These are phyloP conservation scores for Syndactyla subalaris DNA, from an alignment of 2,797 vertebrate genomes.

Conservation along the genomic window DNA sequence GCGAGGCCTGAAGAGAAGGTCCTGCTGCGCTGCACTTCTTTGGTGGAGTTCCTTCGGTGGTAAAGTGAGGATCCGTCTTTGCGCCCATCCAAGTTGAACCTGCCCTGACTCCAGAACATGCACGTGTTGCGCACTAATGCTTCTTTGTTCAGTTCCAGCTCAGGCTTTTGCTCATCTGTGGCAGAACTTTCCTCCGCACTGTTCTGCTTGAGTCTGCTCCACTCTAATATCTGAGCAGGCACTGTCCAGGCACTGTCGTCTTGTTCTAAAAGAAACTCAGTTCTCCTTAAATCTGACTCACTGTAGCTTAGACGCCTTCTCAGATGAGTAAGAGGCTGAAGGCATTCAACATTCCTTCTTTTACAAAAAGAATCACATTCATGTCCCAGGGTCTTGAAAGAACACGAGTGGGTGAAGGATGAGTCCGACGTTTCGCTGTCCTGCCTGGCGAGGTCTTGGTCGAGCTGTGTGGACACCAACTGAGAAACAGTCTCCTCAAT, in stretches of 20 bases:
- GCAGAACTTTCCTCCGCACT: constrained; percentile 41
- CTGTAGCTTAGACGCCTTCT: constrained; percentile 89
- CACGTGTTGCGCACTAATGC: constrained; percentile 64
- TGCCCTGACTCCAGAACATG: constrained; percentile 83
- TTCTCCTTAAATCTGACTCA: constrained; percentile 87
- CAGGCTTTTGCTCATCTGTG: background rate
- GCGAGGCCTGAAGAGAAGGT: constrained; percentile 81
- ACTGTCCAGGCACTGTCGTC: constrained; percentile 77
- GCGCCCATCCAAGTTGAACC: constrained; percentile 50
- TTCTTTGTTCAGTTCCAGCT: constrained; percentile 69
- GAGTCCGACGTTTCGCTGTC: constrained; percentile 76
- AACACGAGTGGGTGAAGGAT: background rate
- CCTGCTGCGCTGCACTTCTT: constrained; percentile 80
- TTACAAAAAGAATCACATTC: constrained; percentile 85
- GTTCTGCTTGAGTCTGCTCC: constrained; percentile 66
- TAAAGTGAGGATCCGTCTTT: constrained; percentile 57
- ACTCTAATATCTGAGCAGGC: constrained; percentile 62
- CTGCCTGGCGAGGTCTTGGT: constrained; percentile 85
- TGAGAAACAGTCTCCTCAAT: constrained; percentile 92
- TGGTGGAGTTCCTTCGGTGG: constrained; percentile 64
- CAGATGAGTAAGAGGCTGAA: constrained; percentile 74
- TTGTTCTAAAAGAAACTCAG: constrained; percentile 74
- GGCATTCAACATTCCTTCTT: constrained; percentile 72
- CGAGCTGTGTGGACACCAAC: constrained; percentile 83
- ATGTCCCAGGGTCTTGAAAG: constrained; percentile 69